These are phyloP conservation scores for Corythornis leucogaster DNA, from an alignment of 2,797 vertebrate genomes.

Conservation along the genomic window DNA sequence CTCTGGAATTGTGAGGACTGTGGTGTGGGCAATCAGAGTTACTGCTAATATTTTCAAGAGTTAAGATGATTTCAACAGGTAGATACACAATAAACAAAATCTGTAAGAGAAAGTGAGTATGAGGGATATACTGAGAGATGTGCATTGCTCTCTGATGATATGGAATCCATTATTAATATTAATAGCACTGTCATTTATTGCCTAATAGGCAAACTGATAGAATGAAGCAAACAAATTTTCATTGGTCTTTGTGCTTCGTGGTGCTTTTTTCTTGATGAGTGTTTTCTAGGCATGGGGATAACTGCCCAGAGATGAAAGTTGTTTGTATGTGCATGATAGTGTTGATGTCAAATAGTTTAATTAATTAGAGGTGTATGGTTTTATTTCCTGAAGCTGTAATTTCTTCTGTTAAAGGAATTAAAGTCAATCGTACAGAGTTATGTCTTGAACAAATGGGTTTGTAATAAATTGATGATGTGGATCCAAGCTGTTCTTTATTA, in stretches of 20 bases:
- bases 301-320: neutral
- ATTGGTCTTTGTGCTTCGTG: neutral
- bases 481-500: constrained; percentile 37
- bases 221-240: neutral
- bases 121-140: neutral
- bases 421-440: constrained; percentile 3
- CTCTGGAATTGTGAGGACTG: neutral
- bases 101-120: neutral
- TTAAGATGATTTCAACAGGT: neutral
- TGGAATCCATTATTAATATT: neutral
- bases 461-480: constrained; percentile 29
- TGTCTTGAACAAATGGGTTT: constrained; percentile 8
- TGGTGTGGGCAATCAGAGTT: neutral
- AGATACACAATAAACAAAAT: neutral
- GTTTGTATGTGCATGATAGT: constrained; percentile 24
- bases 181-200: neutral
- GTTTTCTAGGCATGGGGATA: neutral
- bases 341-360: constrained; percentile 44
- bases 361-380: constrained; percentile 40
- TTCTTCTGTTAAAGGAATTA: constrained; percentile 36
- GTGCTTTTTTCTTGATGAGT: neutral
- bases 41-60: neutral
- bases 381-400: constrained; percentile 37
- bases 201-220: neutral
- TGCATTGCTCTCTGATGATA: neutral